Base-by-base conservation (phyloP, 1,140 invertebrate genomes). In the Aradophagus sp. region DNA sequence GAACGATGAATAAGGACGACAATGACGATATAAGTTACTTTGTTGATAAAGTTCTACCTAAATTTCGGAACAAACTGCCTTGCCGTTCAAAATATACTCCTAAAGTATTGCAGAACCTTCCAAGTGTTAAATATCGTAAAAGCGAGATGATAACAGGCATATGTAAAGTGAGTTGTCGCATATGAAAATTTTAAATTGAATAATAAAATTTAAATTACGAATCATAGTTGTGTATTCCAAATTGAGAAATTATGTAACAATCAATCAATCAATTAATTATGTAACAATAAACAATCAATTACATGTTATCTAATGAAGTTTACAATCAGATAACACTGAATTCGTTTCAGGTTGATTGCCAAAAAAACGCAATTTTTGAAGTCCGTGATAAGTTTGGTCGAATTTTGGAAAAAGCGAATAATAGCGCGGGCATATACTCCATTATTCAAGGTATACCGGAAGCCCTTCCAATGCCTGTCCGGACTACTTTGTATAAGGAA, bases 381-480 rank as follows among this genome's bases (percentile, higher is more conserved):
- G 81, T 89, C 4, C 78, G 78, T 17, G 86, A 89, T 72, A 80
- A 84, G 56, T 52, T 74, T 1, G 88, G 89, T 1, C 81, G 85
- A 13, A 41, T 89, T 23, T 58, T 89, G 12, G 89, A 91, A 80
- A 81, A 66, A 42, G 89, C 87, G 1, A 90, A 90, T 68, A 90
- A 90, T 73, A 88, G 87, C 29, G 88, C 85, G 17, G 89, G 88
- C 17, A 84, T 89, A 44, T 90, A 87, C 81, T 88, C 89, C 3
- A 77, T 87, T 45, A 8, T 79, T 13, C 88, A 90, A 83, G 81
- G 71, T 12, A 73, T 87, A 16, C 88, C 89, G 2, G 76, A 86
- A 26, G 79, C 81, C 7, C 53, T 75, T 16, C 80, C 84, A 45
- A 55, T 75, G 32, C 77, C 88, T 1, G 75, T 77, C 38, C 80